phyloP scores from a whole-genome alignment of 2,113 vertebrate genomes.

The Panthera leo region DNA sequence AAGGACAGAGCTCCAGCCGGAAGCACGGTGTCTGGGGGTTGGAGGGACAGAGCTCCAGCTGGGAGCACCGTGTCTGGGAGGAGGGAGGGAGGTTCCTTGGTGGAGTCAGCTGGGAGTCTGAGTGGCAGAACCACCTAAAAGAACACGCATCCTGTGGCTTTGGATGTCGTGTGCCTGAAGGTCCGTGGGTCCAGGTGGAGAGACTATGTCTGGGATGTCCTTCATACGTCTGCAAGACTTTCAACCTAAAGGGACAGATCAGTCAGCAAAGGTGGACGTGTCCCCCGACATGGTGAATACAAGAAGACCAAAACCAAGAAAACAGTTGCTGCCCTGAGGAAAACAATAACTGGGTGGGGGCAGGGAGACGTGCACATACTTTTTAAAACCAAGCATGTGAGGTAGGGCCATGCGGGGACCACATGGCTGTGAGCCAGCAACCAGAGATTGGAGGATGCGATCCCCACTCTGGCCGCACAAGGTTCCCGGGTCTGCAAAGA shows the following conservation, averaged over 20 bases:
- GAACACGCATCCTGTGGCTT: rapidly evolving
- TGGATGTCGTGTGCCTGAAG: rapidly evolving
- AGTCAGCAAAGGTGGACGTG: neutral
- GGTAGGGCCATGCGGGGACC: neutral
- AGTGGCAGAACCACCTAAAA: neutral
- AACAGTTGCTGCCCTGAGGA: too few species aligned
- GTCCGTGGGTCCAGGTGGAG: neutral
- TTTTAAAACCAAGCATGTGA: neutral
- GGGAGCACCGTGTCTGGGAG: rapidly evolving
- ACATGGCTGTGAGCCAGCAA: neutral
- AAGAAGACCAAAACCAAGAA: rapidly evolving
- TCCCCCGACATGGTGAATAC: rapidly evolving
- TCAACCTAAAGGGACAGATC: neutral
- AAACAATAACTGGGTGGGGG: neutral
- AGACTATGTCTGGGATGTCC: neutral
- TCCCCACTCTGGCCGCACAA: rapidly evolving
- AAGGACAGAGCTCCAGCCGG: neutral
- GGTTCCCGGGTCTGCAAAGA: neutral
- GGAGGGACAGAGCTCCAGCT: too few species aligned
- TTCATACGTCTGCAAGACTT: neutral
- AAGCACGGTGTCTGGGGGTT: too few species aligned
- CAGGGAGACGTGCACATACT: neutral
- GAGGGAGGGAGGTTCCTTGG: too few species aligned
- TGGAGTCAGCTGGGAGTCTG: neutral
- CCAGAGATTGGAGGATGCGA: rapidly evolving